These are phyloP conservation scores for Crioceris asparagi DNA, from an alignment of 2,888 invertebrate genomes.

Conservation along the genomic window DNA sequence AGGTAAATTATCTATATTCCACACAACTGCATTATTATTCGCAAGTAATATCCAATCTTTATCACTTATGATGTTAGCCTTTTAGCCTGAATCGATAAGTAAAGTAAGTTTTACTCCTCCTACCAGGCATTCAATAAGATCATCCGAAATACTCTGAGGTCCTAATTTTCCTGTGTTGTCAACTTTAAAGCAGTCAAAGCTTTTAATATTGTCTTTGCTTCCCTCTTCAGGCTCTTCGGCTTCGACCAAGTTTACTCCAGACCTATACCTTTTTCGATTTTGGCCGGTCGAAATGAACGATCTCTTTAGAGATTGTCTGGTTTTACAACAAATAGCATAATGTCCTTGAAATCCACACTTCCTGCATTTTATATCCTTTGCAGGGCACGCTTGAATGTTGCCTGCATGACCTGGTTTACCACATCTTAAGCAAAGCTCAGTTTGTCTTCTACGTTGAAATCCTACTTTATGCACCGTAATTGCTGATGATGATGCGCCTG, in stretches of 20 bases:
- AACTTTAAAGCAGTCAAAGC: constrained; percentile 9
- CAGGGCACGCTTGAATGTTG: constrained; percentile 4
- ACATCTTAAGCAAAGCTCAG: constrained; percentile 9
- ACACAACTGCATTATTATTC: constrained; percentile 11
- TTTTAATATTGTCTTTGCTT: background rate
- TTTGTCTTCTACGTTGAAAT: too few species aligned
- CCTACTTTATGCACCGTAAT: too few species aligned
- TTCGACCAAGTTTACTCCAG: too few species aligned
- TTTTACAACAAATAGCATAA: constrained; percentile 11
- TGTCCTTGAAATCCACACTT: constrained; percentile 14
- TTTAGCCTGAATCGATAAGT: constrained; percentile 18
- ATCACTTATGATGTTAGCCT: constrained; percentile 15
- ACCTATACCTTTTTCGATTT: background rate
- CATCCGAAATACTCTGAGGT: constrained; percentile 10
- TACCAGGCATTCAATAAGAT: constrained; percentile 12
- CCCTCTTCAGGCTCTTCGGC: background rate
- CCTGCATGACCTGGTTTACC: constrained; percentile 8
- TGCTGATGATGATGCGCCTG: too few species aligned
- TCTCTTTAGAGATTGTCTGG: too few species aligned
- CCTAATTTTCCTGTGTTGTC: background rate
- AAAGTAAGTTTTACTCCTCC: constrained; percentile 15
- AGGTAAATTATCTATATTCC: constrained; percentile 9
- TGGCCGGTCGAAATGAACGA: too few species aligned
- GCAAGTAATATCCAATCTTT: constrained; percentile 16
- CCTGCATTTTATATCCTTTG: constrained; percentile 11